Evolutionary conservation across 2,888 invertebrate species (phyloP), one percentile per base, ranked within the genome.

Genomic region (Drosophila meridionalis): DNA sequence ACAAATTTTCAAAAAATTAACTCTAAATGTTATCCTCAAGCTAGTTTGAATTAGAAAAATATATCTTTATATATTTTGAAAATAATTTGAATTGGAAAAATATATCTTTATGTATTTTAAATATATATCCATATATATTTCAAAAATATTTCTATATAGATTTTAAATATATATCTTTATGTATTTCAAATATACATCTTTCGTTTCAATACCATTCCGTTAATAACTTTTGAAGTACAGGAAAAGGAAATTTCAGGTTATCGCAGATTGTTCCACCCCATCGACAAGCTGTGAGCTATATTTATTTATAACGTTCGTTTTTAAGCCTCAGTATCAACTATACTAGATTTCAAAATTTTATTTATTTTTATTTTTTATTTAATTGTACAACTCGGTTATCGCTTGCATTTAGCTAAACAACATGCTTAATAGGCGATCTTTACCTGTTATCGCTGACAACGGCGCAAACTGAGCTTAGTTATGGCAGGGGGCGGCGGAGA

Each of bases 371-470:
- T n/a, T 42, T 34, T 12, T 40, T 20, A 36, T 28, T 59, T 59
- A 50, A 32, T 40, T 55, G 59, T 62, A 50, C 50, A 48, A 42
- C 40, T 32, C 38, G 52, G 32, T 50, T 50, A 45, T 63, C 57
- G 36, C 38, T 42, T 38, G 11, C 9, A 52, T 57, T 48, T 8
- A 48, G 47, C 32, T 59, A 64, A 64, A 30, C 64, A 71, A 38
- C 42, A 26, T 28, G 69, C 43, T 52, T 45, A 56, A 36, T 57
- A 38, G 47, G 43, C 38, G 59, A 56, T 69, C 48, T 63, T 38
- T 32, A 36, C 66, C 58, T 62, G 69, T 73, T 67, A 79, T 80
- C 73, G 76, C 69, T 76, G 73, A 76, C 68, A 65, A 43, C 50
- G 58, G 73, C 64, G 38, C 45, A 75, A 64, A 52, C 47, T 56